These are phyloP conservation scores for Eidolon dupreanum DNA, from an alignment of 2,797 vertebrate species.

Conservation along the genomic window DNA sequence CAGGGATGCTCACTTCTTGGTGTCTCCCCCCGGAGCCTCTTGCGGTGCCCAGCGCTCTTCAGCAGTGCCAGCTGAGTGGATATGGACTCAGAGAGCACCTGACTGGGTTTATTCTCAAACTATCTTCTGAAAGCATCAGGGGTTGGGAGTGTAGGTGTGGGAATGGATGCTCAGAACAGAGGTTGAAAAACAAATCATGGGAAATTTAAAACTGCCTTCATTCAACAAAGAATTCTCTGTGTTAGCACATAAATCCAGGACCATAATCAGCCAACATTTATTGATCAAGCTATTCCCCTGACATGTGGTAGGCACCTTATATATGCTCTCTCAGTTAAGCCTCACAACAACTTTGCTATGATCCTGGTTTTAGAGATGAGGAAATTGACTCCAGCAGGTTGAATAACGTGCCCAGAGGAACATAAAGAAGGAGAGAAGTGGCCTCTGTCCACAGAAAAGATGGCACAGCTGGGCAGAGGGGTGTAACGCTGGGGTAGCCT, in stretches of 20 bases:
- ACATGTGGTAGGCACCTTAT: background rate
- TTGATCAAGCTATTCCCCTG: constrained; percentile 52
- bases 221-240: background rate
- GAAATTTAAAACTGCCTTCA: constrained; percentile 66
- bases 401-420: background rate
- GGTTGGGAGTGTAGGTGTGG: background rate
- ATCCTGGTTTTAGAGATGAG: constrained; percentile 39
- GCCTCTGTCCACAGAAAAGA: background rate
- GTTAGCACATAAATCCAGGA: constrained; percentile 58
- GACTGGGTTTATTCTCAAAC: background rate
- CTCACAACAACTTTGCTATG: background rate
- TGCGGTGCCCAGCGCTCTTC: background rate
- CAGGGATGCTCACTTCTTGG: background rate
- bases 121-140: background rate
- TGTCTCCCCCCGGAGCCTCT: background rate
- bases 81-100: background rate
- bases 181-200: constrained; percentile 10
- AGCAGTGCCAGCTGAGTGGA: background rate
- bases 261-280: constrained; percentile 54
- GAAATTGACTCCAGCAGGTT: background rate
- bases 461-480: too few species aligned
- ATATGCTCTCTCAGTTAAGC: background rate
- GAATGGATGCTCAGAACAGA: constrained; percentile 14
- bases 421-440: background rate
- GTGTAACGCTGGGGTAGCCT: too few species aligned